Conservation (phyloP, 2,797 vertebrate genomes). For the Selene dorsalis region DNA sequence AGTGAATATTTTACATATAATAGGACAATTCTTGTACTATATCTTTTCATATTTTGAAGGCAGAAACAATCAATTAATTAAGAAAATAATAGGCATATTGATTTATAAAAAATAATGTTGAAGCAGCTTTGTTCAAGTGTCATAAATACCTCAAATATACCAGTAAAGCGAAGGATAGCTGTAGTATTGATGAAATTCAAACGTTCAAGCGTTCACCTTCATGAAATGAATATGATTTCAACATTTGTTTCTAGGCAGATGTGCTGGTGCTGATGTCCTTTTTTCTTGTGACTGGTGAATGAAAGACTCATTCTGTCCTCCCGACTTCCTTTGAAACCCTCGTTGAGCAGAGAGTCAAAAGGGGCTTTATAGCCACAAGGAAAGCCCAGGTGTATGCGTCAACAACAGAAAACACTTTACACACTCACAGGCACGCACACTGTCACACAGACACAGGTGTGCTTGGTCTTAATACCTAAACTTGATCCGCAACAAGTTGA, state of each 20-base stretch:
- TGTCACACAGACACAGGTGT: slow-evolving; percentile 66
- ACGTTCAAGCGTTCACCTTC: not conserved
- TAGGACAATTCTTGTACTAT: not conserved
- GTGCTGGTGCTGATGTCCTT: slow-evolving; percentile 1
- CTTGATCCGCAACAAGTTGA: slow-evolving; percentile 73
- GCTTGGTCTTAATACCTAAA: slow-evolving; percentile 65
- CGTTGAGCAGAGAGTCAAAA: slow-evolving; percentile 45
- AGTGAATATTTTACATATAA: not conserved
- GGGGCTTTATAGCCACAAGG: slow-evolving; percentile 50
- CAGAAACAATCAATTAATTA: not conserved
- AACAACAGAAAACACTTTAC: slow-evolving; percentile 42
- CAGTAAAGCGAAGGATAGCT: not conserved
- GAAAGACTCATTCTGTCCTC: slow-evolving; percentile 21
- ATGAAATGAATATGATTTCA: not conserved
- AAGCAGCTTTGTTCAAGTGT: not conserved
- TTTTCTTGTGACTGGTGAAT: slow-evolving; percentile 13
- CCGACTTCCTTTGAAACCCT: slow-evolving; percentile 45
- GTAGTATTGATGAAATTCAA: slow-evolving; percentile 8
- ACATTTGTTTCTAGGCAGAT: not conserved
- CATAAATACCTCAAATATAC: not conserved
- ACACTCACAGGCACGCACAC: slow-evolving; percentile 23
- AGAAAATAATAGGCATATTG: not conserved
- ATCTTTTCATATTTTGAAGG: not conserved
- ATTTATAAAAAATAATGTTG: not conserved
- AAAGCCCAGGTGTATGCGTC: slow-evolving; percentile 66